Evolutionary conservation across 2,888 invertebrate species (phyloP), one percentile per base, ranked within the genome.

Genomic region (Selenia dentaria): DNA sequence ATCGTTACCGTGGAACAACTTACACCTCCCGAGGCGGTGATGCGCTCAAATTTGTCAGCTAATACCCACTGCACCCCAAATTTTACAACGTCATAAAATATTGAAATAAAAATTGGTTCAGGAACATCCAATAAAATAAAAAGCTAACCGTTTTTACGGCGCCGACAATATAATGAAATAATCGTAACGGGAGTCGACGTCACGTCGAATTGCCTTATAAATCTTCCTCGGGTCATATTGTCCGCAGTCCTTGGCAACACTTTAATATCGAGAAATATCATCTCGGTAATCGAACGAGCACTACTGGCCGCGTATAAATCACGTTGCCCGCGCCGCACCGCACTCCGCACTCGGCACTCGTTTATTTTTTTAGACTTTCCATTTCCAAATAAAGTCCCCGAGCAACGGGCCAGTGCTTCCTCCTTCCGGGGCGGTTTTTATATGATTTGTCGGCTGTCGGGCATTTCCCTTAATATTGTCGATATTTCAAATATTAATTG

Each of bases 231-330:
- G 86, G 85, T 91, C 90, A 91, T 90, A 90, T 90, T 90, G 90
- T 90, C 47, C 47, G 37, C 81, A 78, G 83, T 87, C 70, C 85
- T 83, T 77, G 79, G 84, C 84, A 86, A 91, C 90, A 90, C 91
- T 91, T 91, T 88, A 88, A 90, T 91, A 90, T 89, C 86, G 83
- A 86, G 84, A 88, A 90, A 87, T 89, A 89, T 88, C 88, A 89
- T 89, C 82, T 74, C 82, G 82, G 80, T 89, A 89, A 89, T 88
- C 88, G 89, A 83, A 85, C 78, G 67, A 74, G 78, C 76, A 83
- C 80, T 85, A 81, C 81, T 82, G 78, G 67, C 76, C 73, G 67
- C 70, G 70, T 70, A 88, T 90, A 89, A 90, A 89, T 90, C 90
- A 89, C 36, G 41, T 74, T 37, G 43, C 40, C 35, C 48, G 53